Conservation (phyloP, 92 coral and sea anemone species). For the Epizoanthus stellaris region DNA sequence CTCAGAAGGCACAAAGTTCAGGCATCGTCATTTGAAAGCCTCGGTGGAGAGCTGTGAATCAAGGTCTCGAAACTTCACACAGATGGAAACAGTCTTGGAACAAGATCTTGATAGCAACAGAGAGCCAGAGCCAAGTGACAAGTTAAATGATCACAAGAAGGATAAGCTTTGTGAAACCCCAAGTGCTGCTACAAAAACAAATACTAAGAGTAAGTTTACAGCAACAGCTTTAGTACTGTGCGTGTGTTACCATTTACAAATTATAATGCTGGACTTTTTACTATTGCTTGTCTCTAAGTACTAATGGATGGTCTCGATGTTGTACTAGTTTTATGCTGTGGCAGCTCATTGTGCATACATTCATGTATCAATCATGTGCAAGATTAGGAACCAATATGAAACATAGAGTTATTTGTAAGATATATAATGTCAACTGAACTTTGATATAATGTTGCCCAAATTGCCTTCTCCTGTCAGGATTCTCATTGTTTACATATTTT, state of each 20-base stretch:
- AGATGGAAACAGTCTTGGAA: neutral
- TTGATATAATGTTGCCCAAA: neutral
- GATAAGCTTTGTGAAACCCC: neutral
- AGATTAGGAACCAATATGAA: no score
- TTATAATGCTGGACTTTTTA: no score
- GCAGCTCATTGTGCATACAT: no score
- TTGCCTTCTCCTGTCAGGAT: conserved; percentile 48
- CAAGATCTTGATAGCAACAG: neutral
- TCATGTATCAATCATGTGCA: no score
- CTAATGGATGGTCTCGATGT: no score
- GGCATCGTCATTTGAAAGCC: conserved; percentile 52
- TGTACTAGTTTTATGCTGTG: neutral
- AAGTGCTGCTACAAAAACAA: neutral
- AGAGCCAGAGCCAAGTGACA: neutral
- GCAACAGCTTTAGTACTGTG: no score
- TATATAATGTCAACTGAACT: neutral
- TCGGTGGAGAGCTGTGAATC: conserved; percentile 14
- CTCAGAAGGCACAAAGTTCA: conserved; percentile 55
- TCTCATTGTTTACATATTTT: conserved; percentile 81
- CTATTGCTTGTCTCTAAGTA: no score
- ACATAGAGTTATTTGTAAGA: neutral
- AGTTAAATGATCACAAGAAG: neutral
- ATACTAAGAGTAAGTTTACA: neutral
- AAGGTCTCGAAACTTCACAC: neutral
- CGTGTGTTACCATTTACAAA: no score